Evolutionary conservation across 2,888 invertebrate genomes (phyloP), one percentile per base, ranked within the genome.

Genomic region (Glaucopsyche alexis): DNA sequence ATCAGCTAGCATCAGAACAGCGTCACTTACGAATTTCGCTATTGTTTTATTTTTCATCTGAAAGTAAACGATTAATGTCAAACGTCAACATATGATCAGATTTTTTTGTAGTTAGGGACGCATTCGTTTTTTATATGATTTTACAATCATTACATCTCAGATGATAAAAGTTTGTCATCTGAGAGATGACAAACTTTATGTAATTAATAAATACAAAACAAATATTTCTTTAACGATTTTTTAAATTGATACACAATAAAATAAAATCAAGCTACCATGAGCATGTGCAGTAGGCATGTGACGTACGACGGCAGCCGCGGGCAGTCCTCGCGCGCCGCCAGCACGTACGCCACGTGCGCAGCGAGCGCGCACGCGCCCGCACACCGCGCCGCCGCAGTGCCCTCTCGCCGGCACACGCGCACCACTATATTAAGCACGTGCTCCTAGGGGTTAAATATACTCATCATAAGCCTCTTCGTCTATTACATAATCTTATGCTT

Each of bases 291-390:
- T 79, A 93, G 83, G 75, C 93, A 92, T 9, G 87, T 86, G 83
- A 93, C 85, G 84, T 91, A 91, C 29, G 84, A 76, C 3, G 93
- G 92, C 79, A 92, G 84, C 0, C 92, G 84, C 11, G 83, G 78
- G 79, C 84, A 83, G 11, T 1, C 74, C 38, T 80, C 74, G 71
- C 89, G 81, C 74, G 84, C 75, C 75, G 88, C 91, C n/a, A 93
- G 87, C 80, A 84, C 76, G 78, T 90, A 88, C 74, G 84, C 81
- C 71, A 85, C 84, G 85, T 92, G 91, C 79, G 94, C 94, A 1
- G 97, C 96, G 72, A 99, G 94, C 71, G 97, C 96, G 74, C 97
- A 97, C 3, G 99, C 94, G 50, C 98, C 98, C 77, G 98, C 96
- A 82, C 97, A 98, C 77, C 98, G 95, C 42, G 98, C 98, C 82